phyloP scores from a whole-genome alignment of 2,113 vertebrate species.

The Bagarius yarrelli region DNA sequence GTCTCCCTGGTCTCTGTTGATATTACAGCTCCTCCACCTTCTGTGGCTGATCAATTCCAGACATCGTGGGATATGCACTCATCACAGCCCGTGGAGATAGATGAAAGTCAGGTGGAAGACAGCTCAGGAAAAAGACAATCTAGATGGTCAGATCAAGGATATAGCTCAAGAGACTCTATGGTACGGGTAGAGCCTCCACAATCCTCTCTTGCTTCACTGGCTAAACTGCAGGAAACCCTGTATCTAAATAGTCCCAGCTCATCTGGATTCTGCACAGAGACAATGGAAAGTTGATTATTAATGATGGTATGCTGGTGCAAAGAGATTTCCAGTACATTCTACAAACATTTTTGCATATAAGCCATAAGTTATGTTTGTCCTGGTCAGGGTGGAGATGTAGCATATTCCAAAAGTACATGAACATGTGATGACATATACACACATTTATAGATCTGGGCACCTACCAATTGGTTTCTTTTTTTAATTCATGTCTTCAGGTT shows the following conservation, averaged over 20 bases:
- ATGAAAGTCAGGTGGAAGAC: conserved; percentile 55
- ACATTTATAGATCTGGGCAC: not conserved
- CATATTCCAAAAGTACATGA: not conserved
- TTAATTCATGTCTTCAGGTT: not conserved
- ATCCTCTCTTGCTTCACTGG: conserved; percentile 69
- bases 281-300: conserved; percentile 21
- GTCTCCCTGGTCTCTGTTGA: conserved; percentile 47
- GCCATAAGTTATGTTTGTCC: not conserved
- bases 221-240: conserved; percentile 75
- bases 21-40: conserved; percentile 27
- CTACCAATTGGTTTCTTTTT: not conserved
- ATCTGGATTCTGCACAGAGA: conserved; percentile 42
- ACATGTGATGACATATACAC: not conserved
- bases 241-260: conserved; percentile 65
- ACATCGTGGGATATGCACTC: not conserved
- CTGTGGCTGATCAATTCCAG: conserved; percentile 39
- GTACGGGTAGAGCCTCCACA: conserved; percentile 50
- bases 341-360: not conserved
- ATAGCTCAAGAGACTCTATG: conserved; percentile 76
- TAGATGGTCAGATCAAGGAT: conserved; percentile 86
- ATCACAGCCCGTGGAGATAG: conserved; percentile 51
- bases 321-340: not conserved
- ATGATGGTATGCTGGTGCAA: not conserved
- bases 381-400: not conserved
- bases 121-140: conserved; percentile 68